A percentile compares a stretch with the other conserved stretches of the same genome.
These are phyloP conservation scores for Chaenodraco wilsoni DNA, from an alignment of 2,797 vertebrate species.

Conservation along the genomic window DNA sequence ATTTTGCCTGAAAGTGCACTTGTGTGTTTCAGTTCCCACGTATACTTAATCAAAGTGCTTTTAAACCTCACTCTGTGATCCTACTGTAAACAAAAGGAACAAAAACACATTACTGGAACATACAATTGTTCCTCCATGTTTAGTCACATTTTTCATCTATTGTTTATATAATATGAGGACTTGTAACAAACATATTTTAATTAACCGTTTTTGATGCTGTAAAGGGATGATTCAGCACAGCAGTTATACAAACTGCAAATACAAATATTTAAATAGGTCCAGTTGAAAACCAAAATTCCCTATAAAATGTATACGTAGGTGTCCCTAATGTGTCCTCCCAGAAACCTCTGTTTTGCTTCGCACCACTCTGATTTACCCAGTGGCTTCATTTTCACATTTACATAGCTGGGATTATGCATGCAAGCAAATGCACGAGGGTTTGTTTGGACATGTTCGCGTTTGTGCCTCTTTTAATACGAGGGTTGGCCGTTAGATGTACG, in stretches of 20 bases:
- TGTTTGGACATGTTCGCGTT: neutral
- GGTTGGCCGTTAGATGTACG: neutral
- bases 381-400: neutral
- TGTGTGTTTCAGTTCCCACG: neutral
- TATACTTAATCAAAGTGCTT: neutral
- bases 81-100: neutral
- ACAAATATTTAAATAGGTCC: neutral
- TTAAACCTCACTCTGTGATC: neutral
- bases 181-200: neutral
- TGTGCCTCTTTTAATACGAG: neutral
- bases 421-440: neutral
- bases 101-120: neutral
- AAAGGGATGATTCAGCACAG: neutral
- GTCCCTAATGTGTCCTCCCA: too few relatives aligned
- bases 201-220: neutral
- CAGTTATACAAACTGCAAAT: neutral
- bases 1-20: neutral
- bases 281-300: neutral
- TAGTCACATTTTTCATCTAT: neutral
- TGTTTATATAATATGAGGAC: neutral
- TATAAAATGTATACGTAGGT: neutral
- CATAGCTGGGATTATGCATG: neutral
- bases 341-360: neutral
- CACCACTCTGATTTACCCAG: too few relatives aligned
- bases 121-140: neutral